These are phyloP conservation scores for Hylaea fasciaria DNA, from an alignment of 2,888 invertebrate genomes.

Conservation along the genomic window DNA sequence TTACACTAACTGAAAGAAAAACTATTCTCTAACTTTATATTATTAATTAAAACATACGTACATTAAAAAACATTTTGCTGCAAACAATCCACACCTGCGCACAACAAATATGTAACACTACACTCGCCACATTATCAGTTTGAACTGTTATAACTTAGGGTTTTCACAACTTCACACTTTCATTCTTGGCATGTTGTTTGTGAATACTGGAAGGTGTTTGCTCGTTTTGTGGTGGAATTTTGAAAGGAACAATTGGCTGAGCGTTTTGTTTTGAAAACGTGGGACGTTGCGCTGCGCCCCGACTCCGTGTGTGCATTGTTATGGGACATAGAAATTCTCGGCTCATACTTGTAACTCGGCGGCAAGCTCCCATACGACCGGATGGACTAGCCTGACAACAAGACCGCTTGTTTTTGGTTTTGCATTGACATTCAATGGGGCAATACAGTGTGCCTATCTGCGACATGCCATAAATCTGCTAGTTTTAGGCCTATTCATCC, in stretches of 20 bases:
- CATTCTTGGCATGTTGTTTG: conserved; percentile 68
- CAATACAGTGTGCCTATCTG: no score
- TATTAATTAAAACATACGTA: conserved; percentile 23
- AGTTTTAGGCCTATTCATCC: no score
- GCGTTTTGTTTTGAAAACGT: conserved; percentile 79
- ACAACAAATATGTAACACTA: conserved; percentile 58
- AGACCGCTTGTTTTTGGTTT: background rate
- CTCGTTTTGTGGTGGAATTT: conserved; percentile 78
- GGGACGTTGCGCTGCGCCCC: conserved; percentile 56
- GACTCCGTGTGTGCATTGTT: conserved; percentile 70
- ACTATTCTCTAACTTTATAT: no score
- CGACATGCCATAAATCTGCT: no score
- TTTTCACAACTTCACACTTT: conserved; percentile 49
- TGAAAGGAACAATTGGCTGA: conserved; percentile 75
- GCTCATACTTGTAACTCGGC: background rate
- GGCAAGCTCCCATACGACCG: conserved; percentile 17
- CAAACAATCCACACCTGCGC: conserved; percentile 47
- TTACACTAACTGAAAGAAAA: no score
- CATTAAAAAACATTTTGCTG: conserved; percentile 35
- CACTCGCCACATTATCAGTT: conserved; percentile 71
- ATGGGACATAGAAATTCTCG: conserved; percentile 63
- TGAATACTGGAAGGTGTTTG: conserved; percentile 74
- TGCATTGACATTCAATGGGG: no score
- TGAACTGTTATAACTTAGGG: conserved; percentile 40
- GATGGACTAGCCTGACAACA: conserved; percentile 11